These are phyloP conservation scores for Laspeyria flexula DNA, from an alignment of 2,888 invertebrate species.

Conservation along the genomic window DNA sequence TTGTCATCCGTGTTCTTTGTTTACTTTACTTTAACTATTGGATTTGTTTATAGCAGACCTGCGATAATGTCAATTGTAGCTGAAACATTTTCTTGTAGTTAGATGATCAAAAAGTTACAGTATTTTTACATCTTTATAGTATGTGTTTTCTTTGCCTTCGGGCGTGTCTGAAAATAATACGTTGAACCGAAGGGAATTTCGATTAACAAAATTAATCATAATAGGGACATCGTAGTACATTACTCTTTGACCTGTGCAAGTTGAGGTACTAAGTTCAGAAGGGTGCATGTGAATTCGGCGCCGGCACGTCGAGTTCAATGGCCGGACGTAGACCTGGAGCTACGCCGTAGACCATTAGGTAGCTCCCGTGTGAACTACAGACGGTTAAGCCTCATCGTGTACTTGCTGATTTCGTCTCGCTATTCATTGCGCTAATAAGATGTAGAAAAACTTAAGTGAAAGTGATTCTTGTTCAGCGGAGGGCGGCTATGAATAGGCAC, in stretches of 20 bases:
- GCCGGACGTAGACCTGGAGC: slow-evolving; percentile 80
- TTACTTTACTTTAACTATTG: slow-evolving; percentile 4
- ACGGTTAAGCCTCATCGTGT: slow-evolving; percentile 38
- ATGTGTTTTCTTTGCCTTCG: neutral
- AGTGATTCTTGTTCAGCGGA: neutral
- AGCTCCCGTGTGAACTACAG: slow-evolving; percentile 47
- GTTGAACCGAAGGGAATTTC: neutral
- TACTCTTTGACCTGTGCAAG: slow-evolving; percentile 68
- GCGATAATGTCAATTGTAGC: slow-evolving; percentile 7
- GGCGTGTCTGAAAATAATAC: neutral
- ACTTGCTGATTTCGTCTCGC: slow-evolving; percentile 30
- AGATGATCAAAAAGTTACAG: no score
- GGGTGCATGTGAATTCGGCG: slow-evolving; percentile 74
- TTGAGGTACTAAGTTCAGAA: slow-evolving; percentile 66
- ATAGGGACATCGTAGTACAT: slow-evolving; percentile 53
- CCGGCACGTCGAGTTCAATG: slow-evolving; percentile 69
- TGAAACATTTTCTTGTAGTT: neutral
- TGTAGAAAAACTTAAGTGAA: neutral
- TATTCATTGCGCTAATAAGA: slow-evolving; percentile 7
- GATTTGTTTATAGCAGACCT: slow-evolving; percentile 13
- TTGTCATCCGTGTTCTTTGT: slow-evolving; percentile 44
- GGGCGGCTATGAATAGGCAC: no score
- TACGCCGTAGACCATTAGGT: slow-evolving; percentile 76
- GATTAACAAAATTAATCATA: slow-evolving; percentile 4
- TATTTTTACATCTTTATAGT: no score